phyloP scores from a whole-genome alignment of 2,113 vertebrate genomes.

The Petromus typicus region DNA sequence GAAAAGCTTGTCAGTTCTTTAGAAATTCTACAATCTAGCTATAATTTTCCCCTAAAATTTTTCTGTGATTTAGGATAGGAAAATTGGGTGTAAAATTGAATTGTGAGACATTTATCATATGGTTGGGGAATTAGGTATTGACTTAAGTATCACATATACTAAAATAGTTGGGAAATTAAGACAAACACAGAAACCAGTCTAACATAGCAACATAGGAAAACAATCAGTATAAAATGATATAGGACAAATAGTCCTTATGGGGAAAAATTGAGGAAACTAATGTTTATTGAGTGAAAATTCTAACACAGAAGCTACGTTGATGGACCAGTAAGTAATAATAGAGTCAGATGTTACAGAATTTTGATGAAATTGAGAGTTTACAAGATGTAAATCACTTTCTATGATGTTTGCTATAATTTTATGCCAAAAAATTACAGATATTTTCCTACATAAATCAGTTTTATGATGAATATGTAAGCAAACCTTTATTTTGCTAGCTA shows the following conservation, averaged over 20 bases:
- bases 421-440: conserved; percentile 1
- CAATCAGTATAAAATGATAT: not conserved
- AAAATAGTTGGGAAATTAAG: not conserved
- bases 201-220: not conserved
- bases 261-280: not conserved
- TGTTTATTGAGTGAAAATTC: not conserved
- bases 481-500: not conserved
- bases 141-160: no score
- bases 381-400: not conserved
- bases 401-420: not conserved
- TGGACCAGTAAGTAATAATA: not conserved
- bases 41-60: not conserved
- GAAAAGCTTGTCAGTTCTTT: not conserved
- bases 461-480: not conserved
- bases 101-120: not conserved
- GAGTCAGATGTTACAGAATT: not conserved
- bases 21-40: not conserved
- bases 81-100: not conserved
- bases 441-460: not conserved
- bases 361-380: not conserved
- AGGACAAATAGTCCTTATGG: not conserved
- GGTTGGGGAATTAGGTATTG: not conserved
- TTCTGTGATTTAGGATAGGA: not conserved
- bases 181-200: not conserved
- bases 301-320: not conserved